Evolutionary conservation across 2,888 invertebrate species (phyloP).

Genomic region (Drosophila nr. perissopoda): DNA sequence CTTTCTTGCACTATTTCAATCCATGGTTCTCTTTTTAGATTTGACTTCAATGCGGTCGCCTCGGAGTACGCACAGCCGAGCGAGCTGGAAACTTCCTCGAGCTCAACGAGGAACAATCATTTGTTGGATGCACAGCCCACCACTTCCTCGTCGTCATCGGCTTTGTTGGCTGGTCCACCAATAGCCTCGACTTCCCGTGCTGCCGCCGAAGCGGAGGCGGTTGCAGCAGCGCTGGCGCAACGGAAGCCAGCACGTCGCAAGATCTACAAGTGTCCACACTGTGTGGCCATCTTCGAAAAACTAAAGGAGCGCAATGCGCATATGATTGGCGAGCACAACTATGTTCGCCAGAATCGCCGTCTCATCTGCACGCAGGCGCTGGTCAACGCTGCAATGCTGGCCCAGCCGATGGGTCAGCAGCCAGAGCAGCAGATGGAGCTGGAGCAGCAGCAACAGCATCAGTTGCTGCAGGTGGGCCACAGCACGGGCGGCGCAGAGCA

Average conservation of each 20-base stretch:
- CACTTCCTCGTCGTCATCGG: conserved; percentile 72
- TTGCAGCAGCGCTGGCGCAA: conserved; percentile 60
- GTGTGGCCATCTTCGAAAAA: conserved; percentile 81
- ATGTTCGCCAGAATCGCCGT: conserved; percentile 83
- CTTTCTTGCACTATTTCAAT: background rate
- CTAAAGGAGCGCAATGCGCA: conserved; percentile 84
- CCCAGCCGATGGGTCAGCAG: conserved; percentile 16
- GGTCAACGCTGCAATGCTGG: conserved; percentile 39
- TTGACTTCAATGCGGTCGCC: conserved; percentile 62
- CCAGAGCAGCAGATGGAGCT: conserved; percentile 10
- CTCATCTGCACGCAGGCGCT: conserved; percentile 78
- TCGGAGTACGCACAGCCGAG: conserved; percentile 50
- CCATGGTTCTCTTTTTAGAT: conserved; percentile 34
- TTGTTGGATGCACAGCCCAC: conserved; percentile 61
- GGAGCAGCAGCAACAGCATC: conserved; percentile 42
- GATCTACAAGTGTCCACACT: conserved; percentile 84
- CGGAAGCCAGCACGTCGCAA: conserved; percentile 76
- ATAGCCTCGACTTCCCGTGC: conserved; percentile 69
- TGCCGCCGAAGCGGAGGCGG: conserved; percentile 62
- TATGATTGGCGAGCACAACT: conserved; percentile 83
- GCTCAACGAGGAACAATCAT: conserved; percentile 45
- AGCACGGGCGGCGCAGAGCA: conserved; percentile 38
- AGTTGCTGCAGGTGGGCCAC: conserved; percentile 31
- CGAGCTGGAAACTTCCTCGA: conserved; percentile 45
- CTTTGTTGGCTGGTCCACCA: conserved; percentile 81